Conservation (phyloP, 2,797 vertebrate species). For the Otolemur crassicaudatus region DNA sequence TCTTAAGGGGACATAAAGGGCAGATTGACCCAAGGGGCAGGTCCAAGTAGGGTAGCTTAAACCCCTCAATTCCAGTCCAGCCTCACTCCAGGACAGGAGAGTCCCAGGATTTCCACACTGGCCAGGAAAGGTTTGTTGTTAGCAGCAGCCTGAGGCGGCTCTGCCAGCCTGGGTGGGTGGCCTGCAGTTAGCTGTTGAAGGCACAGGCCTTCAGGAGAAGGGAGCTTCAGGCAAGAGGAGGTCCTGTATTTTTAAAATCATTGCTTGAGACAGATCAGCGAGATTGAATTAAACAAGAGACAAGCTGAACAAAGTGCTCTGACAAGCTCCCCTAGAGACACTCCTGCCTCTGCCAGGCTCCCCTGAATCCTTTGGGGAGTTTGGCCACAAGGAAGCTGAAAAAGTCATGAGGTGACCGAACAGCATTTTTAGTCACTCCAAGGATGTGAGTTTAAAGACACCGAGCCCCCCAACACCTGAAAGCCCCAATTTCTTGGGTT, state of each 20-base stretch:
- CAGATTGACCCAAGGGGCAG: neutral
- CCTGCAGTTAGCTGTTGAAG: neutral
- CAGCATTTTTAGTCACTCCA: neutral
- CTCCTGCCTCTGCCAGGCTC: neutral
- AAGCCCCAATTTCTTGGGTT: neutral
- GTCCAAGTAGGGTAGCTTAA: neutral
- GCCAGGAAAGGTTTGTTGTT: rapidly evolving
- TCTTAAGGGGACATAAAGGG: neutral
- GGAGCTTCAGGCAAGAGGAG: neutral
- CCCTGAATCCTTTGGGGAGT: neutral
- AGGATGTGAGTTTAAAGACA: neutral
- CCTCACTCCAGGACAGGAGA: neutral
- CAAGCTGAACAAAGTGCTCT: neutral
- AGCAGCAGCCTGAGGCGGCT: neutral
- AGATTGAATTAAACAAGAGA: neutral
- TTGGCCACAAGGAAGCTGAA: neutral
- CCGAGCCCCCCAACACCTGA: neutral
- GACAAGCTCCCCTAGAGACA: neutral
- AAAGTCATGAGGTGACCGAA: neutral
- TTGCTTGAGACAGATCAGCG: neutral
- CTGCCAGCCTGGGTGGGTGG: neutral
- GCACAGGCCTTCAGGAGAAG: neutral
- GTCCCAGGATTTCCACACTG: neutral
- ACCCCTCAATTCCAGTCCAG: neutral
- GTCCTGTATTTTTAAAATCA: neutral